Base-by-base conservation (phyloP, 1,140 invertebrate genomes). In the Drosophila grimshawi region DNA sequence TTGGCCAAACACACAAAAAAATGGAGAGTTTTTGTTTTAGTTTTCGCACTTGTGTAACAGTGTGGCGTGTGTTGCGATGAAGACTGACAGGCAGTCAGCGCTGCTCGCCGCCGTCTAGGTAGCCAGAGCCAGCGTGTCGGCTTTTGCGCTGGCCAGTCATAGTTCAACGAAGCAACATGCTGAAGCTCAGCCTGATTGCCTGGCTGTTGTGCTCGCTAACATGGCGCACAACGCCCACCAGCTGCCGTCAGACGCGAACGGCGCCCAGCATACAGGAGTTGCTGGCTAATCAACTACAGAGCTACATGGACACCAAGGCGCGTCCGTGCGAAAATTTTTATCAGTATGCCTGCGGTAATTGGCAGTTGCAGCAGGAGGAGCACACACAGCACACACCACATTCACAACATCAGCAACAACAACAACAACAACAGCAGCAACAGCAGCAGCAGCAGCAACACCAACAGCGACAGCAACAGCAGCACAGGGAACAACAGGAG, bases 271-370 rank as follows among this genome's bases (percentile, higher is more conserved):
- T 92, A 8, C 85, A 90, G 53, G 76, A 92, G 65, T 59, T 92
- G 48, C 37, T 92, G 35, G 90, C 90, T 35, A 76, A 37, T 37
- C 91, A 90, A n/a, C 46, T 92, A 61, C 72, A 86, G 49, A 91
- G 86, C 59, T 92, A 91, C 55, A 92, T 92, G 88, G 88, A 92
- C 27, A 79, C 78, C 0, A 73, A 60, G 37, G 78, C 78, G 41
- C 73, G 74, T 39, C 90, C 91, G 41, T 92, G 91, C 41, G 91
- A 91, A 59, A 92, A 92, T 51, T 92, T 92, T 49, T 92, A 92
- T 80, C 90, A 92, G 59, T 92, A 86, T 41, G 86, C 91, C 60
- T 92, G 91, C 53, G 91, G 91, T 33, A 86, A 91, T 56, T 92
- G 90, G 90, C 81, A 88, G 41, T 49, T 92, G 46, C 81, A 89